These are phyloP conservation scores for Scaptomyza caliginosa DNA, from an alignment of 2,888 invertebrate genomes.

Conservation along the genomic window DNA sequence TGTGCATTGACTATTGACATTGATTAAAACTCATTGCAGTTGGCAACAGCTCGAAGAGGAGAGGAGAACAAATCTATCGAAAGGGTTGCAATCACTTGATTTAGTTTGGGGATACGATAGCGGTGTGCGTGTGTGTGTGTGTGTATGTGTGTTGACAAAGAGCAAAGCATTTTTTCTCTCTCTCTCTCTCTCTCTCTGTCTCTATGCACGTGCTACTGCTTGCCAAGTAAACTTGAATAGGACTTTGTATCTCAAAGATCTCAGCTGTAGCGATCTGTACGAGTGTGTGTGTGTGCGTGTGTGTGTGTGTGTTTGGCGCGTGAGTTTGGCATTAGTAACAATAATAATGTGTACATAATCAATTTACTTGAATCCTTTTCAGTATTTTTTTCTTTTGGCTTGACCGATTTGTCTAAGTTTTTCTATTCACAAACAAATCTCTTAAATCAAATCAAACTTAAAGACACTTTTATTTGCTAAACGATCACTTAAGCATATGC, in stretches of 20 bases:
- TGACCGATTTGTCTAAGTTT: background rate
- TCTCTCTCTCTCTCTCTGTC: too few relatives aligned
- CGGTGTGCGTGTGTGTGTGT: too few relatives aligned
- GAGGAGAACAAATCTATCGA: too few relatives aligned
- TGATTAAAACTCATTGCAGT: constrained; percentile 59
- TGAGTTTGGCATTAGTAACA: constrained; percentile 50
- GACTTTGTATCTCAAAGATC: background rate
- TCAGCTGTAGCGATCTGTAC: background rate
- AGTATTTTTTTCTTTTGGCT: too few relatives aligned
- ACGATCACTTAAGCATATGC: constrained; percentile 4
- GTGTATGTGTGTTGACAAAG: too few relatives aligned
- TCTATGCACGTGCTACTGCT: constrained; percentile 46
- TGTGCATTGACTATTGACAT: constrained; percentile 64
- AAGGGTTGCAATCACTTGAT: too few relatives aligned
- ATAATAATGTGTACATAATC: constrained; percentile 18
- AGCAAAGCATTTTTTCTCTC: too few relatives aligned
- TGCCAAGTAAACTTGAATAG: background rate
- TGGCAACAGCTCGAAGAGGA: constrained; percentile 26
- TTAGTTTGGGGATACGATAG: too few relatives aligned
- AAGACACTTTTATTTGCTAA: background rate
- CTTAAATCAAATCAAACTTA: background rate
- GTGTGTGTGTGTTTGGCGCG: constrained; percentile 37
- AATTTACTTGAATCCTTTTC: constrained; percentile 23
- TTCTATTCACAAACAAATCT: background rate
- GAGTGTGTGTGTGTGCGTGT: background rate